Base-by-base conservation (phyloP, 2,888 invertebrate species). In the Epistrophe grossulariae region DNA sequence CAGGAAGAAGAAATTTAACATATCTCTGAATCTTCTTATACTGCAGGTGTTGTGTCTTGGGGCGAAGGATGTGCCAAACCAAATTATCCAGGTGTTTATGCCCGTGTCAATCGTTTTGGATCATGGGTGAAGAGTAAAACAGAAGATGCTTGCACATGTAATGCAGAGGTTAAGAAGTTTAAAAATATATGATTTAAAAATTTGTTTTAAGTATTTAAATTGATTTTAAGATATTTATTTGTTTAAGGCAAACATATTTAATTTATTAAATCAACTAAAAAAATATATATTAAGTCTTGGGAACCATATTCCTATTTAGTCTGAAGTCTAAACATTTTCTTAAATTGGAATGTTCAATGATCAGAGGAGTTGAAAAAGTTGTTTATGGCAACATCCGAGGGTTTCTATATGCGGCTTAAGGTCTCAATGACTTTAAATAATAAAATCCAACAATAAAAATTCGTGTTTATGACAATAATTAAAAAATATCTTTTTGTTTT, bases 21-120 rank as follows among this genome's bases (percentile, higher is more conserved):
- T 2, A 4, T 15, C 2, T 2, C 6, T 35, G 7, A 40, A 13
- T 6, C 11, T 38, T 17, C 9, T 17, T n/a, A 28, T 92, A 95
- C n/a, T n/a, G n/a, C 24, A 24, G 97, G 97, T 35, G 94, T 97
- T 4, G 97, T 97, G 0, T 97, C 97, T 0, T 93, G 93, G 93
- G 93, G 93, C 73, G 92, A 93, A 87, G 92, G 92, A 24, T 93
- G 92, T 80, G 93, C 93, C 66, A 91, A 92, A 89, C 95, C 96
- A 0, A 95, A 95, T 89, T 95, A 94, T 84, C 97, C 97, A 0
- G 97, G 97, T 4, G 97, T 97, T 11, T 97, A 97, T 92, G 94
- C 96, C 0, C 93, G 97, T 71, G 97, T 97, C 35, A 97, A 97
- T 92, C 94, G 97, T 87, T 97, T 95, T 83, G 91, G 91, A 83